Evolutionary conservation across 1,140 invertebrate species (phyloP), one percentile per base, ranked within the genome.

Genomic region (Drosophila lacteicornis): DNA sequence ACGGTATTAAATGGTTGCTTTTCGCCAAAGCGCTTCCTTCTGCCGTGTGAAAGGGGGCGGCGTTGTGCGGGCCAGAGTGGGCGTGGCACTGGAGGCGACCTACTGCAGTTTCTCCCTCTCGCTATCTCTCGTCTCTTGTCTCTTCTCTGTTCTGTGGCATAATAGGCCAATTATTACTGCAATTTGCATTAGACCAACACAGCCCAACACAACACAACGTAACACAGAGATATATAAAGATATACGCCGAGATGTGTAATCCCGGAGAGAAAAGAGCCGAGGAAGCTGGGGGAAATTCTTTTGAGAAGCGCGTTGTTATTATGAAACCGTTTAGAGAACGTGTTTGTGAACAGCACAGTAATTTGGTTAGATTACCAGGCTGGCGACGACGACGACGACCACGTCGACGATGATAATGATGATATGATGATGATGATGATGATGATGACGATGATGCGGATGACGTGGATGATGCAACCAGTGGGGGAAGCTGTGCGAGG

Each of bases 241-340:
- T 62, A 59, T 68, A 78, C 47, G 36, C 33, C 15, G 27, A 70
- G 49, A 55, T 59, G 43, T 75, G 71, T 74, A 77, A 69, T 77
- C 75, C 75, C 79, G 71, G 84, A 68, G 83, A 78, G 65, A 70
- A 81, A 68, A 79, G 77, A 85, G 82, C 62, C 49, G 79, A 84
- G 82, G 82, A 85, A 85, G 82, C 73, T 74, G 63, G 17, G 33
- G 66, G 68, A 81, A 81, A 90, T 88, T 90, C 84, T 90, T 77
- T 79, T 85, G 55, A 79, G 69, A 49, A 65, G 75, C 80, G 80
- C 80, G 82, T 85, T 86, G 81, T 90, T 90, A 90, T 90, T 90
- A 90, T 91, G 85, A 90, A 90, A 90, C 85, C 86, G 85, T 90
- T 90, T 90, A 90, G 85, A 90, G 86, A 90, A 90, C 85, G 85